Conservation (phyloP, 2,888 invertebrate genomes). For the Erynnis tages region DNA sequence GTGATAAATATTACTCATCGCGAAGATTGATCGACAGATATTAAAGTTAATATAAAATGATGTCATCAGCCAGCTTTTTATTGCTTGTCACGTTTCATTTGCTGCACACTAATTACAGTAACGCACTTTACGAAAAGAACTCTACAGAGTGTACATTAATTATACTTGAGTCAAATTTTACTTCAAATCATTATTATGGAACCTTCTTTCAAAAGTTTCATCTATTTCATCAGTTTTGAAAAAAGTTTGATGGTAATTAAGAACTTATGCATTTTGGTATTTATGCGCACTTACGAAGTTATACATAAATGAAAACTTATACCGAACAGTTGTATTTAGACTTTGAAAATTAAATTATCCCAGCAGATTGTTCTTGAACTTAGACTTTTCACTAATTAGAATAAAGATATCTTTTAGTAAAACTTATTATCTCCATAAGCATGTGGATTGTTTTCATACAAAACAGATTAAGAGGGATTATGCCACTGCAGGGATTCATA, state of each 20-base stretch:
- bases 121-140: slow-evolving; percentile 4
- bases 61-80: slow-evolving; percentile 1
- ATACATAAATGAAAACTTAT: slow-evolving; percentile 10
- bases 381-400: slow-evolving; percentile 24
- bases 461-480: slow-evolving; percentile 15
- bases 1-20: not conserved
- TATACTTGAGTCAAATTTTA: not conserved
- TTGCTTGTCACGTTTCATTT: slow-evolving; percentile 19
- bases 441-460: slow-evolving; percentile 22
- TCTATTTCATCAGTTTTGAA: no score
- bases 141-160: not conserved
- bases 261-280: not conserved
- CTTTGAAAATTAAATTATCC: slow-evolving; percentile 20
- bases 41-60: slow-evolving; percentile 1
- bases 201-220: no score
- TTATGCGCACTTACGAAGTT: not conserved
- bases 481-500: slow-evolving; percentile 31
- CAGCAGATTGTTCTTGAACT: slow-evolving; percentile 5
- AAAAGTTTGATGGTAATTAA: not conserved
- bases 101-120: not conserved
- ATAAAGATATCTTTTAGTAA: slow-evolving; percentile 19
- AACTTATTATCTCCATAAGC: slow-evolving; percentile 22
- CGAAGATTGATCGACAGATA: slow-evolving; percentile 1
- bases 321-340: not conserved
- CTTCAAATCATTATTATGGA: not conserved